Evolutionary conservation across 1,140 invertebrate genomes (phyloP).

Genomic region (Mercenaria mercenaria): DNA sequence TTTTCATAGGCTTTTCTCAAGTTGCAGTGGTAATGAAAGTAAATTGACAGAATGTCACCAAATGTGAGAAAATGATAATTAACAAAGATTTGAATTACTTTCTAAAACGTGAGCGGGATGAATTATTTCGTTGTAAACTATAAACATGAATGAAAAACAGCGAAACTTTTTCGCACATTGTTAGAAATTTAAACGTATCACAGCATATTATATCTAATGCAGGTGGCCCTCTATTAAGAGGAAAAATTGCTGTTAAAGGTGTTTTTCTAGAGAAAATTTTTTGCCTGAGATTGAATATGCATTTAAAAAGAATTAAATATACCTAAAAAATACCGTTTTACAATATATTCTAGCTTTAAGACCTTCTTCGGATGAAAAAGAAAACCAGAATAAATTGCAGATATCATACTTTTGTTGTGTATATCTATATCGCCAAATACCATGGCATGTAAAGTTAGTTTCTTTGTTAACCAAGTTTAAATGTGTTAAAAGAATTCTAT

Average conservation of each 20-base stretch:
- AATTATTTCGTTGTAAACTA: not conserved
- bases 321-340: not conserved
- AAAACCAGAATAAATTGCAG: no score
- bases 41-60: slow-evolving; percentile 20
- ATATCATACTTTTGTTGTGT: no score
- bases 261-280: no score
- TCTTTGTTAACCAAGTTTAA: no score
- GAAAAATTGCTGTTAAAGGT: not conserved
- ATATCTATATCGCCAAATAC: no score
- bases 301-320: not conserved
- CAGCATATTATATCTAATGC: not conserved
- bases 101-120: not conserved
- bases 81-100: slow-evolving; percentile 27
- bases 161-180: not conserved
- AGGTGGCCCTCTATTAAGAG: not conserved
- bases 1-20: slow-evolving; percentile 24
- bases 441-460: no score
- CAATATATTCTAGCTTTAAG: no score
- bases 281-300: no score
- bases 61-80: slow-evolving; percentile 43
- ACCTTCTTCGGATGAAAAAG: no score
- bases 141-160: not conserved
- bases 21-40: slow-evolving; percentile 48
- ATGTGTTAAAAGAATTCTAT: no score
- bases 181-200: not conserved